Conservation (phyloP, 2,113 vertebrate species). For the Tricholaema leucomelas region DNA sequence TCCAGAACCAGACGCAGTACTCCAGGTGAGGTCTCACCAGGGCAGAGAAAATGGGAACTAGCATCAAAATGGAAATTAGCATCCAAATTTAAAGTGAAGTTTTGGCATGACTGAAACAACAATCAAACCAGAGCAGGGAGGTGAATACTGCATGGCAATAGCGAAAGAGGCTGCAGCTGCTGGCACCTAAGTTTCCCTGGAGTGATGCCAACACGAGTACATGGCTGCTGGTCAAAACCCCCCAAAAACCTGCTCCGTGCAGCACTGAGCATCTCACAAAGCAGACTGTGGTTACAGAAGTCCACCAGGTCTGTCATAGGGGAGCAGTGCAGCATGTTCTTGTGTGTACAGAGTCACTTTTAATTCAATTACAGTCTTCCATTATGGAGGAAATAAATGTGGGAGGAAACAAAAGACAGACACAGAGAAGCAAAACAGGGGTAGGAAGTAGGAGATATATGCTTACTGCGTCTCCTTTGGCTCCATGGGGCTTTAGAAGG, state of each 20-base stretch:
- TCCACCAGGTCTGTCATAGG: rapidly evolving
- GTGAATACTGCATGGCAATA: neutral
- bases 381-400: slow-evolving; percentile 57
- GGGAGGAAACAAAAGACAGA: slow-evolving; percentile 48
- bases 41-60: neutral
- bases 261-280: neutral
- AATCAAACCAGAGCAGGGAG: neutral
- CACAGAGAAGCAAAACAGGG: slow-evolving; percentile 17
- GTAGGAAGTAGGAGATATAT: slow-evolving; percentile 35
- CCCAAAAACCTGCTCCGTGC: neutral
- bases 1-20: no score
- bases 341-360: neutral
- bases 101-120: neutral
- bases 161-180: neutral
- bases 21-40: no score
- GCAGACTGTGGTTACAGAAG: neutral
- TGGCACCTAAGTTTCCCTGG: neutral
- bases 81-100: neutral
- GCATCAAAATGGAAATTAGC: neutral
- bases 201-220: neutral
- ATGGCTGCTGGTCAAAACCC: neutral
- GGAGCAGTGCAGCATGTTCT: neutral
- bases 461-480: neutral
- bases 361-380: slow-evolving; percentile 42
- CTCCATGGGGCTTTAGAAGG: slow-evolving; percentile 28